These are phyloP conservation scores for Brachyptera risi DNA, from an alignment of 2,888 invertebrate genomes.

Conservation along the genomic window DNA sequence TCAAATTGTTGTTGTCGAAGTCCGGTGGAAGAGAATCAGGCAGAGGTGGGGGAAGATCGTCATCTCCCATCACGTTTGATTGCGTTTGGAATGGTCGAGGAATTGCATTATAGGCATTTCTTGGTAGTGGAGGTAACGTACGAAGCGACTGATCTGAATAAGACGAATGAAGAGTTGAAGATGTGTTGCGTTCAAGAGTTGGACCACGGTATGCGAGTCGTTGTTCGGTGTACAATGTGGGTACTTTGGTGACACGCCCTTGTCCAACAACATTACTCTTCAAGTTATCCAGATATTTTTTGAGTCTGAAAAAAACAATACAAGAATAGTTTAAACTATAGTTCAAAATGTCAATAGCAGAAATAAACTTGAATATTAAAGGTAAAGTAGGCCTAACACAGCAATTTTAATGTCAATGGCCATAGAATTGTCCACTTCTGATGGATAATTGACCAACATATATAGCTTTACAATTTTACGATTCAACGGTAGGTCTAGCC, in stretches of 20 bases:
- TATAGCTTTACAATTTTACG: too few relatives aligned
- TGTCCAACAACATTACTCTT: conserved; percentile 70
- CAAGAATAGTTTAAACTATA: neutral
- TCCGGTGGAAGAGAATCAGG: conserved; percentile 17
- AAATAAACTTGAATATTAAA: neutral
- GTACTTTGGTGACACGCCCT: conserved; percentile 60
- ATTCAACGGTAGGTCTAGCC: too few relatives aligned
- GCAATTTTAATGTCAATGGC: too few relatives aligned
- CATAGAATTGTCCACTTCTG: too few relatives aligned
- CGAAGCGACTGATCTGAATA: conserved; percentile 24
- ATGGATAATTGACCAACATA: too few relatives aligned
- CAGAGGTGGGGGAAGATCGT: conserved; percentile 23
- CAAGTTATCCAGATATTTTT: conserved; percentile 56
- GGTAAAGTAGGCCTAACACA: too few relatives aligned
- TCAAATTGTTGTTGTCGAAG: conserved; percentile 1
- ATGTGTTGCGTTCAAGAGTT: neutral
- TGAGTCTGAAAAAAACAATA: conserved; percentile 47
- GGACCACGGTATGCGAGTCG: neutral
- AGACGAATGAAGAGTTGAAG: conserved; percentile 12
- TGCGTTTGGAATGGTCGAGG: conserved; percentile 23
- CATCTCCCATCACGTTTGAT: conserved; percentile 23
- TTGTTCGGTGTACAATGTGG: conserved; percentile 1
- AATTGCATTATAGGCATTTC: conserved; percentile 9
- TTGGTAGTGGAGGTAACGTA: conserved; percentile 15
- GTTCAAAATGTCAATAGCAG: too few relatives aligned